These are phyloP conservation scores for Acleris emargana DNA, from an alignment of 2,888 invertebrate species.

Conservation along the genomic window DNA sequence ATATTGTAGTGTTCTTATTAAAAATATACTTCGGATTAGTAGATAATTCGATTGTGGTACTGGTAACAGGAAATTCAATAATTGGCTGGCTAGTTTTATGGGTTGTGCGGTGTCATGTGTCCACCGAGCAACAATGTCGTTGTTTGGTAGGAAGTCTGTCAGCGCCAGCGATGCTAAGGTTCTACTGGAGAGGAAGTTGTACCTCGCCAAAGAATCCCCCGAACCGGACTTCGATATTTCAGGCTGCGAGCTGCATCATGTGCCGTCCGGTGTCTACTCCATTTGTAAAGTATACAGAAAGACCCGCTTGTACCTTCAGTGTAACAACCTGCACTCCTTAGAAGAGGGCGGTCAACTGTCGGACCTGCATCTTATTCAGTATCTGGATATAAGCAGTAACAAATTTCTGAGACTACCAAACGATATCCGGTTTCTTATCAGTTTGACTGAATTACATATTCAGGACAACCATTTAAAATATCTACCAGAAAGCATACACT, in stretches of 20 bases:
- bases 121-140: constrained; percentile 69
- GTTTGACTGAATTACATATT: constrained; percentile 89
- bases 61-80: constrained; percentile 48
- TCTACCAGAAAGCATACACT: constrained; percentile 87
- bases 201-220: constrained; percentile 87
- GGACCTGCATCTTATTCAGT: constrained; percentile 87
- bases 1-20: constrained; percentile 2
- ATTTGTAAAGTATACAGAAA: constrained; percentile 93
- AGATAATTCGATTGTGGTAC: constrained; percentile 38
- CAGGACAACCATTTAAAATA: constrained; percentile 88
- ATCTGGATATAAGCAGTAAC: constrained; percentile 87
- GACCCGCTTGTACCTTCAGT: constrained; percentile 86
- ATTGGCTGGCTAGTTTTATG: constrained; percentile 59
- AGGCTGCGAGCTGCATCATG: constrained; percentile 88
- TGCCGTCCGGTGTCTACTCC: constrained; percentile 91
- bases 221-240: constrained; percentile 92
- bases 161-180: constrained; percentile 59
- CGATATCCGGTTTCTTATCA: constrained; percentile 86
- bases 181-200: constrained; percentile 72
- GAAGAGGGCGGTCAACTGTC: constrained; percentile 88
- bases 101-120: constrained; percentile 76
- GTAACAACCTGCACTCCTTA: constrained; percentile 87
- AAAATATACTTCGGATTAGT: constrained; percentile 17
- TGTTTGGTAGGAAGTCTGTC: constrained; percentile 66
- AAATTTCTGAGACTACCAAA: constrained; percentile 85